Evolutionary conservation across 2,113 vertebrate genomes (phyloP), one percentile per base, ranked within the genome.

Genomic region (Aldabrachelys gigantea): DNA sequence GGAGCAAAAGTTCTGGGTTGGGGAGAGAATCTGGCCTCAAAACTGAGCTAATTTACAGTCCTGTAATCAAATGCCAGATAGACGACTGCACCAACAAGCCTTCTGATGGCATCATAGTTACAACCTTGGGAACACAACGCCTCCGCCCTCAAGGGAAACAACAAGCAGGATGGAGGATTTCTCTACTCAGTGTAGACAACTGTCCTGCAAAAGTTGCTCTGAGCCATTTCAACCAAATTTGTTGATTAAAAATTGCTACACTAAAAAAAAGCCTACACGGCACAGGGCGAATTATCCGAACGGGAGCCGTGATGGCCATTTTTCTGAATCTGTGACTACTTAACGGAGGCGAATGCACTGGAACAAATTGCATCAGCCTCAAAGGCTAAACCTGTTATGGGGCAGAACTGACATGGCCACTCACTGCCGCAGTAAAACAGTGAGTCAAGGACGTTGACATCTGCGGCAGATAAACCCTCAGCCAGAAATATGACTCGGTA

Each of bases 271-370:
- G 83, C 50, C 85, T 79, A 29, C n/a, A 76, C 49, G 92, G 12
- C 47, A 79, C 21, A 52, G 92, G 90, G 90, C 80, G 84, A 82
- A 93, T 44, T 19, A 56, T 7, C 76, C 72, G 12, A 78, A 78
- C 91, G 54, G 80, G 72, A 83, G 12, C 38, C 0, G 0, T 0
- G 0, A 52, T 6, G 16, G 38, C n/a, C 7, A 31, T 96, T 95
- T 93, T 90, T 95, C 95, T 94, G 84, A 87, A 92, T 89, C 86
- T 82, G 1, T 0, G 9, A 21, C 84, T 82, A 2, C 12, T 87
- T 25, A 44, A 72, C 6, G 17, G 41, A 52, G 88, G 8, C 50
- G 27, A 62, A 81, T 85, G 35, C 0, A 0, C 0, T 3, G 31
- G 86, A 38, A 78, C 82, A 95, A 96, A 95, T 90, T 12, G 1